phyloP scores from a whole-genome alignment of 2,888 invertebrate genomes.

The Aplocera efformata region DNA sequence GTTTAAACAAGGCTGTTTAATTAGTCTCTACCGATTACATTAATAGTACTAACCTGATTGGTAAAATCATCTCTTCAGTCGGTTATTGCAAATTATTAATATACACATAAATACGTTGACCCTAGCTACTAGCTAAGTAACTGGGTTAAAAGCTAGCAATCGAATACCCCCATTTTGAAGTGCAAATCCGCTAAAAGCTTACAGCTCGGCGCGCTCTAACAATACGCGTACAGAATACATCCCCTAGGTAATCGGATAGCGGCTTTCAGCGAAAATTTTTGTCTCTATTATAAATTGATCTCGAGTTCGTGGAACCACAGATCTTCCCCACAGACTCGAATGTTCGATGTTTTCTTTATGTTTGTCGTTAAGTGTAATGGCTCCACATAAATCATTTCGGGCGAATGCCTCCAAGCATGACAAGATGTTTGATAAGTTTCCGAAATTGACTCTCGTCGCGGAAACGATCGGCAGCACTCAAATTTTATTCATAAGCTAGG shows the following conservation, averaged over 20 bases:
- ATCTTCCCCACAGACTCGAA: constrained; percentile 43
- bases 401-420: constrained; percentile 20
- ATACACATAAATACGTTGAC: too few species aligned
- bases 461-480: constrained; percentile 12
- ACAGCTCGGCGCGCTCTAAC: constrained; percentile 34
- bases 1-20: too few species aligned
- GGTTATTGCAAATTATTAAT: too few species aligned
- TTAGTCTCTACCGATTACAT: too few species aligned
- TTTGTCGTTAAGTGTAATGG: constrained; percentile 33
- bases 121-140: too few species aligned
- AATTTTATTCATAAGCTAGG: constrained; percentile 24
- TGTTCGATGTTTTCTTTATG: constrained; percentile 37
- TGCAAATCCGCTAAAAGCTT: constrained; percentile 27
- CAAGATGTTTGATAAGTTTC: constrained; percentile 22
- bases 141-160: neutral
- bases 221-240: constrained; percentile 56
- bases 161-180: neutral
- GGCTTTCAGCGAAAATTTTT: constrained; percentile 65
- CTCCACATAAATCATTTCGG: constrained; percentile 33
- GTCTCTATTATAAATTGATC: constrained; percentile 64
- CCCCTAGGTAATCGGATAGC: constrained; percentile 66
- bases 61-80: too few species aligned
- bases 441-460: constrained; percentile 16
- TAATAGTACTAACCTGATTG: too few species aligned
- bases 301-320: constrained; percentile 48